Base-by-base conservation (phyloP, 2,113 vertebrate genomes). In the Planiliza haematocheilus region DNA sequence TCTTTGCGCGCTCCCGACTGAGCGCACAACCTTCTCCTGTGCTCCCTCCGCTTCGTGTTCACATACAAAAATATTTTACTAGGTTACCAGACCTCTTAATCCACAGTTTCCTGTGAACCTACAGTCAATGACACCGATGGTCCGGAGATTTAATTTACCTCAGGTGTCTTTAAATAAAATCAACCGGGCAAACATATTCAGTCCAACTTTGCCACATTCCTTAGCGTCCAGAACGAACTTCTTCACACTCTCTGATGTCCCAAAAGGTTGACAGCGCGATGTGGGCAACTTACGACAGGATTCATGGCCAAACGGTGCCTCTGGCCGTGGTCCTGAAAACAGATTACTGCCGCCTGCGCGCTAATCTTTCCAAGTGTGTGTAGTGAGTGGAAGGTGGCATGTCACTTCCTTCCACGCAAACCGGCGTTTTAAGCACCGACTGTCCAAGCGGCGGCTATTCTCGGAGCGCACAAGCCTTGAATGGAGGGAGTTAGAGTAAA, bases 321-420 rank as follows among this genome's bases (percentile, higher is more conserved):
- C 91, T 93, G 77, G 61, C 91, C 90, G 58, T 80, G 88, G 88
- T 89, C 18, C 91, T 91, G 91, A 91, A 86, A 86, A 82, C 88
- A 88, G 90, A 91, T 92, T 92, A 93, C 78, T 21, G 84, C 68
- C 60, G 72, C 79, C 83, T 49, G 83, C 49, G 80, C 69, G 48
- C 66, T 92, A 92, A 92, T 92, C 91, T 90, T 72, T 56, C 68
- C 77, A 57, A 76, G 77, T 86, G 85, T 82, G 87, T 83, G 90
- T 74, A 78, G 84, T 86, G 81, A 84, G 83, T 78, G 72, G 80
- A 85, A 64, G 77, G 71, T 53, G 61, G 77, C 82, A 74, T 89
- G 90, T 89, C 90, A 89, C 88, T 91, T 89, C 88, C 87, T 88
- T 80, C 76, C 80, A 52, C 42, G 58, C 81, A 78, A 73, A 52